Base-by-base conservation (phyloP, 2,797 vertebrate species). In the Tapera naevia region DNA sequence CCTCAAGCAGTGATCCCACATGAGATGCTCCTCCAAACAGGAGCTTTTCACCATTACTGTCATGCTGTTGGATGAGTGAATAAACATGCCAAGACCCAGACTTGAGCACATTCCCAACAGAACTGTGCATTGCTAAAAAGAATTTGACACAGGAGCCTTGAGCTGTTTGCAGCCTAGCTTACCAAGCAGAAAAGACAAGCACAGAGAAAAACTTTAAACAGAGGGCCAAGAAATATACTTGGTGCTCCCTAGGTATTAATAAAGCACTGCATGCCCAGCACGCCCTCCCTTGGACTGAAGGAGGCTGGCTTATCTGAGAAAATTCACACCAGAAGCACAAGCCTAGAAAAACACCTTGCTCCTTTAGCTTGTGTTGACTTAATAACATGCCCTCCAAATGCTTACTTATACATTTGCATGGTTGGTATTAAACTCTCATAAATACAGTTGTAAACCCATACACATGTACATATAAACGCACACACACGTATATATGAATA, bases 231-330 rank as follows among this genome's bases (percentile, higher is more conserved):
- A 88, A 62, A 69, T 8, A 16, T 10, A 12, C 8, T 41, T 24
- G 13, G 24, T 82, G 30, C 22, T 82, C 56, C 67, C 30, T 11
- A 56, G 22, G 17, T 39, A 2, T 2, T 32, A 41, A 69, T 14
- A 72, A 89, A 85, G 30, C 35, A 28, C 25, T 1, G 1, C 9
- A 43, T 56, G 30, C 23, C 37, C 43, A 57, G 28, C 15, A 21
- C 0, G 0, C 5, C 4, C 5, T n/a, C 57, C 19, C 18, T 51
- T 14, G 7, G 27, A 23, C 19, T 3, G 4, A 53, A 61, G 39
- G 9, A 61, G 22, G 21, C 30, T 24, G 14, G 32, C 35, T 62
- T 35, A 19, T 37, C 61, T 67, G 73, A 73, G 83, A 56, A 4
- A 32, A 5, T 2, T 8, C 35, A 15, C 32, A 33, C 12, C 57